Conservation (phyloP, 2,888 invertebrate species). For the Oxyscelio sp. region DNA sequence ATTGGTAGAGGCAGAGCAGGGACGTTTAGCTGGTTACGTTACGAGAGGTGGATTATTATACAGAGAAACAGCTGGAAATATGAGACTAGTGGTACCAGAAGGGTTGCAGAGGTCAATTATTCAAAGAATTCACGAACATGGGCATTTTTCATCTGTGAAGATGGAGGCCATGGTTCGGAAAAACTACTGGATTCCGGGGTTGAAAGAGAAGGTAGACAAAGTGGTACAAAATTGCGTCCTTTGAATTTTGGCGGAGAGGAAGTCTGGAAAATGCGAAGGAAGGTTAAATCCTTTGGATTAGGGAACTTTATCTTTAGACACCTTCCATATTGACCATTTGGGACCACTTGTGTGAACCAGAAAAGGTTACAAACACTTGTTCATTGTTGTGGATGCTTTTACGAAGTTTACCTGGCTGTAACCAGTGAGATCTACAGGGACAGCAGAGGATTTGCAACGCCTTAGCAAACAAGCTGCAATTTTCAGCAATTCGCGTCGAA, state of each 20-base stretch:
- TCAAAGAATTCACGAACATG: slow-evolving; percentile 10
- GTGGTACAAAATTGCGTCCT: not conserved
- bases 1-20: too few species aligned
- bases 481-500: too few species aligned
- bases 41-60: not conserved
- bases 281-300: not conserved
- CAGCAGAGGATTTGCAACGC: too few species aligned
- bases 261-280: not conserved
- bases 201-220: not conserved
- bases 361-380: too few species aligned
- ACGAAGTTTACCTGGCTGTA: too few species aligned
- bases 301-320: not conserved
- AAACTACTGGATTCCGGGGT: not conserved
- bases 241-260: not conserved
- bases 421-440: too few species aligned
- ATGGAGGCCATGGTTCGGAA: not conserved
- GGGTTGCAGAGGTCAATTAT: not conserved
- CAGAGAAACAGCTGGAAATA: not conserved
- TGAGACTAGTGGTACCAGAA: not conserved
- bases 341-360: too few species aligned
- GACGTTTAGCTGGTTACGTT: not conserved
- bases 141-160: slow-evolving; percentile 16
- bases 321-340: too few species aligned
- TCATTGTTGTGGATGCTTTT: too few species aligned
- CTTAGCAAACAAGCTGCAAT: too few species aligned